Conservation (phyloP, 2,797 vertebrate species). For the Liparis tanakae region DNA sequence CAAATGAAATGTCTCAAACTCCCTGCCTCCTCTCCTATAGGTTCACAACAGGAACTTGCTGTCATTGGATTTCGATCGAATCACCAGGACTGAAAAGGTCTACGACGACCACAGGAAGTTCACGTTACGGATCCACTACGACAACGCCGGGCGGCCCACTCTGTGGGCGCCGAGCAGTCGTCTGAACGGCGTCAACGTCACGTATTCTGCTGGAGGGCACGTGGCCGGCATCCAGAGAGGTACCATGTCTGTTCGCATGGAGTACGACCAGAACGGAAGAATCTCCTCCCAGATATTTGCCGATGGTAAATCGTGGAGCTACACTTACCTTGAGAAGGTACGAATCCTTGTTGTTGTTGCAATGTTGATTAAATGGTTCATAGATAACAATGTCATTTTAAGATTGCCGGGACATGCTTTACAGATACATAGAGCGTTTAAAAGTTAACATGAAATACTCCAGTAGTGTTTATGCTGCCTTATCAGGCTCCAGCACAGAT, state of each 20-base stretch:
- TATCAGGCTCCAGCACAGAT: conserved; percentile 58
- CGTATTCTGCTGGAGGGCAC: conserved; percentile 92
- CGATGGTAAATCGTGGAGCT: conserved; percentile 97
- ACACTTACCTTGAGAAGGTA: conserved; percentile 99
- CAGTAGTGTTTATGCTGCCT: conserved; percentile 53
- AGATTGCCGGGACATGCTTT: not conserved
- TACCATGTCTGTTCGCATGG: conserved; percentile 98
- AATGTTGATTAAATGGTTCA: conserved; percentile 9
- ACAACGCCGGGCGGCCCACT: conserved; percentile 93
- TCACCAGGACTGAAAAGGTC: conserved; percentile 98
- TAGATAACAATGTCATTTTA: conserved; percentile 24
- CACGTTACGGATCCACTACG: conserved; percentile 94
- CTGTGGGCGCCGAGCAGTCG: conserved; percentile 98
- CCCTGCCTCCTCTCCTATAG: conserved; percentile 67
- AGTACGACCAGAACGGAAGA: conserved; percentile 94
- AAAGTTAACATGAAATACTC: conserved; percentile 57
- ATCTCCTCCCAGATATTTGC: conserved; percentile 96
- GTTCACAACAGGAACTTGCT: conserved; percentile 98
- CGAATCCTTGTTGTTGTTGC: not conserved
- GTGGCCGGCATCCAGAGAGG: conserved; percentile 96
- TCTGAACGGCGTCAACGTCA: conserved; percentile 96
- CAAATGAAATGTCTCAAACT: conserved; percentile 19
- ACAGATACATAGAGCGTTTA: conserved; percentile 29
- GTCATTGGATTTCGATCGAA: conserved; percentile 96
- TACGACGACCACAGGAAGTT: conserved; percentile 99